Percentiles rank a stretch among this genome's conserved stretches.
These are phyloP conservation scores for Drosophila punjabiensis DNA, from an alignment of 1,140 invertebrate species.

Conservation along the genomic window DNA sequence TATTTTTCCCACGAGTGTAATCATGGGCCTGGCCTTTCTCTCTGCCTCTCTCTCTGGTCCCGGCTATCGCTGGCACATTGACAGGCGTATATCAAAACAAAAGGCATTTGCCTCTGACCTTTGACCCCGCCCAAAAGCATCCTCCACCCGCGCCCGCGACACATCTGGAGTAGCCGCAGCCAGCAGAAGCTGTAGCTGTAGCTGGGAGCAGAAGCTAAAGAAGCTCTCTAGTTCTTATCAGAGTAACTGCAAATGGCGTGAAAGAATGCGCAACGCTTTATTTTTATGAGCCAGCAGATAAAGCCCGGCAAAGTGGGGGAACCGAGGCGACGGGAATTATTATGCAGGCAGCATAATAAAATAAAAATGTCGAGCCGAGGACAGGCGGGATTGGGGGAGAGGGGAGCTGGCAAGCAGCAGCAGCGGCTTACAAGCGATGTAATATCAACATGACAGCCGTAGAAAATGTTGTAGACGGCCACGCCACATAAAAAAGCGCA, in stretches of 20 bases:
- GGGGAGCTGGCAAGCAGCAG: not conserved
- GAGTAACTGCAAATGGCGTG: slow-evolving; percentile 82
- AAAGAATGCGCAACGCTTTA: slow-evolving; percentile 83
- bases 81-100: slow-evolving; percentile 77
- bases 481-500: slow-evolving; percentile 77
- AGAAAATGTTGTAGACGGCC: slow-evolving; percentile 71
- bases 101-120: slow-evolving; percentile 76
- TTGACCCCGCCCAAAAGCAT: slow-evolving; percentile 45
- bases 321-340: slow-evolving; percentile 58
- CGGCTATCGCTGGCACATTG: slow-evolving; percentile 61
- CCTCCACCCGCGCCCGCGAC: not conserved
- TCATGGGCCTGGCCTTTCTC: not conserved
- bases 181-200: slow-evolving; percentile 7
- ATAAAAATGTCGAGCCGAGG: slow-evolving; percentile 70
- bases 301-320: slow-evolving; percentile 47
- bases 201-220: slow-evolving; percentile 39
- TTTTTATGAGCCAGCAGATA: slow-evolving; percentile 80
- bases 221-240: slow-evolving; percentile 78
- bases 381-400: slow-evolving; percentile 14
- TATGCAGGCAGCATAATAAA: slow-evolving; percentile 81
- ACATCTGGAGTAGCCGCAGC: slow-evolving; percentile 15
- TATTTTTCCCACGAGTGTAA: not conserved
- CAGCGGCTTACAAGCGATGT: slow-evolving; percentile 75
- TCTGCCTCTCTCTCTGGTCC: not conserved
- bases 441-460: slow-evolving; percentile 80